Evolutionary conservation across 2,888 invertebrate species (phyloP).

Genomic region (Gisinianus flammeolus): DNA sequence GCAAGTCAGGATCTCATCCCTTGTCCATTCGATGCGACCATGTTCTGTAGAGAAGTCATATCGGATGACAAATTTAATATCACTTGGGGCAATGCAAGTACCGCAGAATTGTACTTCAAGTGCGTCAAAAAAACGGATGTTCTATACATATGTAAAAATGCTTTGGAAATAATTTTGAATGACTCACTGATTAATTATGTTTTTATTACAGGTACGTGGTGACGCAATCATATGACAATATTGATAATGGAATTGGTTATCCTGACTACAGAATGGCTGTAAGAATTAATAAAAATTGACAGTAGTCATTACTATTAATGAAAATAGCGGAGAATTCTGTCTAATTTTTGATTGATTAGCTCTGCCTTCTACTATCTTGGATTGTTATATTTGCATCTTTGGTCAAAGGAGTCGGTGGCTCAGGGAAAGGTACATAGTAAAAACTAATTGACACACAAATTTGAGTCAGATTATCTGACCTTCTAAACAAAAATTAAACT

Average conservation of each 20-base stretch:
- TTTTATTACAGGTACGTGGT: constrained; percentile 11
- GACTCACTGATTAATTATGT: not conserved
- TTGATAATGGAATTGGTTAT: constrained; percentile 48
- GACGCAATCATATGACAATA: constrained; percentile 57
- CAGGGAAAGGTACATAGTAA: constrained; percentile 65
- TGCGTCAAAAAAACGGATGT: not conserved
- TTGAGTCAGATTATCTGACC: too few relatives aligned
- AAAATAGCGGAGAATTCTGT: too few relatives aligned
- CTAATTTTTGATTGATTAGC: too few relatives aligned
- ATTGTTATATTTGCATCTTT: constrained; percentile 36
- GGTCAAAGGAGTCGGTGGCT: constrained; percentile 41
- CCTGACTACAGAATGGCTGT: constrained; percentile 49
- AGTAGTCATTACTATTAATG: too few relatives aligned
- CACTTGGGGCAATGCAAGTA: constrained; percentile 8
- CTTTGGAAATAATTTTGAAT: not conserved
- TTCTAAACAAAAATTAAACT: too few relatives aligned
- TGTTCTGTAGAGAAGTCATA: not conserved
- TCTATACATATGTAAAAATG: not conserved
- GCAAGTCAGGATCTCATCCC: not conserved
- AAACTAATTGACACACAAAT: too few relatives aligned
- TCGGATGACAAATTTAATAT: not conserved
- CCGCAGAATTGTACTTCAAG: constrained; percentile 21
- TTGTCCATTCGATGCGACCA: not conserved
- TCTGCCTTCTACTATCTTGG: constrained; percentile 45
- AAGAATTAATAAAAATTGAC: too few relatives aligned